A percentile compares a stretch with the other conserved stretches of the same genome.
phyloP scores from a whole-genome alignment of 2,888 invertebrate species.

The Alsophila aescularia region DNA sequence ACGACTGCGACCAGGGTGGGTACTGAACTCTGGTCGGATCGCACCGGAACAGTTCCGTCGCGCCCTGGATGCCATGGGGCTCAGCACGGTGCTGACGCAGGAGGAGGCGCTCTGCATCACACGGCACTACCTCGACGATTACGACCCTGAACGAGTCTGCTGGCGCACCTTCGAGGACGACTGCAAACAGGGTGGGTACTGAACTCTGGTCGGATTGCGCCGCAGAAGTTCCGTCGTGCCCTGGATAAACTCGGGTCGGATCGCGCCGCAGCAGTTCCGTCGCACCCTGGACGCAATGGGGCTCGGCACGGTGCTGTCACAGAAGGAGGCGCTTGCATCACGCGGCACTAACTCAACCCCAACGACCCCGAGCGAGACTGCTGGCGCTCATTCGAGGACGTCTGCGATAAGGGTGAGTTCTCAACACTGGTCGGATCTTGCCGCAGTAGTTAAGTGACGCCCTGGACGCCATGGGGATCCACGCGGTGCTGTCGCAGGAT shows the following conservation, averaged over 20 bases:
- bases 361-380: conserved; percentile 87
- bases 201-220: not conserved
- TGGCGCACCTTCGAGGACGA: conserved; percentile 92
- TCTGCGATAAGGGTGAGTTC: conserved; percentile 88
- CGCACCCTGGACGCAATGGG: conserved; percentile 88
- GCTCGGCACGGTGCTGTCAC: conserved; percentile 84
- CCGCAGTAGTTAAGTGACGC: conserved; percentile 89
- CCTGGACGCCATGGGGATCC: conserved; percentile 87
- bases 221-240: conserved; percentile 89
- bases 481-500: conserved; percentile 82
- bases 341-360: conserved; percentile 88
- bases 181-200: conserved; percentile 87
- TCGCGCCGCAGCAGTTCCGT: conserved; percentile 88
- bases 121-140: conserved; percentile 88
- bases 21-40: not conserved
- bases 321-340: conserved; percentile 87
- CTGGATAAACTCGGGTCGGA: conserved; percentile 88
- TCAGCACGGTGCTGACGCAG: conserved; percentile 85
- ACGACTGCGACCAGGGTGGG: conserved; percentile 90
- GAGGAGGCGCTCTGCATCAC: conserved; percentile 87
- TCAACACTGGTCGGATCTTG: not conserved
- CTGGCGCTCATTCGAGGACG: conserved; percentile 91
- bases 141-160: conserved; percentile 87
- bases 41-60: conserved; percentile 88
- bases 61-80: conserved; percentile 87